Conservation (phyloP, 2,888 invertebrate genomes). For the Cheilosia soror region DNA sequence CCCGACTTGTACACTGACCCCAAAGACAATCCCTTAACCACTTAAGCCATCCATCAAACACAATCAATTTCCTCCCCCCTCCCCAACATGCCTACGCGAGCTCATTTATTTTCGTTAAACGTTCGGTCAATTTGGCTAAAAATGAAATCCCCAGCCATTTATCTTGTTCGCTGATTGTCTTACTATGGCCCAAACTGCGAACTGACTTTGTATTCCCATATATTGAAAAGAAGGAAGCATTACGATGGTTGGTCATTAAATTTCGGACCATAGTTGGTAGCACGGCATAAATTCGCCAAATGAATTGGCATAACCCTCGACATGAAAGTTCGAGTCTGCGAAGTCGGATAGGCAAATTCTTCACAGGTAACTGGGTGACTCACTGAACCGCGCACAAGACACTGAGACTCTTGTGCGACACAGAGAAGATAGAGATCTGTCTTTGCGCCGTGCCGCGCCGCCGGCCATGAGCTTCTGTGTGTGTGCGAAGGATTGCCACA, state of each 20-base stretch:
- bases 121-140: constrained; percentile 49
- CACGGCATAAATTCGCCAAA: constrained; percentile 56
- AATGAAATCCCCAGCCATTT: constrained; percentile 52
- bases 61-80: not conserved
- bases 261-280: constrained; percentile 20
- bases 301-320: constrained; percentile 72
- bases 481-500: constrained; percentile 7
- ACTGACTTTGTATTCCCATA: constrained; percentile 1
- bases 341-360: constrained; percentile 14
- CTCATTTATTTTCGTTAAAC: constrained; percentile 60
- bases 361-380: constrained; percentile 53
- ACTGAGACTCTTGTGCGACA: constrained; percentile 2
- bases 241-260: constrained; percentile 46
- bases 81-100: not conserved
- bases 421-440: constrained; percentile 64
- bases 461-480: not conserved
- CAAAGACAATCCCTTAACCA: constrained; percentile 21
- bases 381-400: constrained; percentile 60
- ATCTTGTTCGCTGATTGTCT: constrained; percentile 41
- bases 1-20: not conserved
- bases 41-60: constrained; percentile 52
- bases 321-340: constrained; percentile 45
- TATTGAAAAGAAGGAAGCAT: constrained; percentile 53
- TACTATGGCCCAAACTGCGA: not conserved
- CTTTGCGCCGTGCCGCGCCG: constrained; percentile 4